Evolutionary conservation across 1,140 invertebrate genomes (phyloP).

Genomic region (Maconellicoccus hirsutus): DNA sequence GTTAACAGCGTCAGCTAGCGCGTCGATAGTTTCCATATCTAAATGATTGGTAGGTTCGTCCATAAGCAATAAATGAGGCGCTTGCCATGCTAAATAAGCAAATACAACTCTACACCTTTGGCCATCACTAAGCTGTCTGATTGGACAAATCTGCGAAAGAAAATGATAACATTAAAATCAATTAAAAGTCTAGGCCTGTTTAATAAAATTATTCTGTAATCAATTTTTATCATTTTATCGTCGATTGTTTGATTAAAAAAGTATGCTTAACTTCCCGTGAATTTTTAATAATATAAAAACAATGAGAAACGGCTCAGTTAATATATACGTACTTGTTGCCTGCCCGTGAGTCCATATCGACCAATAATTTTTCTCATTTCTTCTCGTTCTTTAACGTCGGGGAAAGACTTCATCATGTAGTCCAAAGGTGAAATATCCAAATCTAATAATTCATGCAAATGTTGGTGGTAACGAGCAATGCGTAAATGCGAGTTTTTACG

Average conservation of each 20-base stretch:
- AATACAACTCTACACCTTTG: conserved; percentile 97
- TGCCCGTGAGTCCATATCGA: conserved; percentile 88
- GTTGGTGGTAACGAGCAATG: conserved; percentile 97
- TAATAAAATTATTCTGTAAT: no score
- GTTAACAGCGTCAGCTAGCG: conserved; percentile 92
- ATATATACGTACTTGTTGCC: conserved; percentile 65
- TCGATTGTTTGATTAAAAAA: no score
- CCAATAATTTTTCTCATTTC: conserved; percentile 99
- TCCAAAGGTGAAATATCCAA: conserved; percentile 89
- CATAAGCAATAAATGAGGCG: conserved; percentile 82
- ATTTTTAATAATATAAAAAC: no score
- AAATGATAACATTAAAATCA: no score
- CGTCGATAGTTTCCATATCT: conserved; percentile 99
- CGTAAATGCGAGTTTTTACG: conserved; percentile 94
- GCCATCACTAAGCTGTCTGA: conserved; percentile 93
- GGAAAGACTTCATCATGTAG: conserved; percentile 96
- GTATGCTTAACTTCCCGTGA: no score
- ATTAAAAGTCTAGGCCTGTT: no score
- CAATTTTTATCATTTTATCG: no score
- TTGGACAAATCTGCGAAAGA: conserved; percentile 77
- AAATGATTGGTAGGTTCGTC: conserved; percentile 99
- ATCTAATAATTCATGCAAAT: conserved; percentile 92
- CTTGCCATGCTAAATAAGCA: conserved; percentile 91
- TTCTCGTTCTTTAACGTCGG: conserved; percentile 94
- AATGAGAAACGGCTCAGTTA: no score